phyloP scores from a whole-genome alignment of 2,888 invertebrate species.

The Nomada goodeniana region DNA sequence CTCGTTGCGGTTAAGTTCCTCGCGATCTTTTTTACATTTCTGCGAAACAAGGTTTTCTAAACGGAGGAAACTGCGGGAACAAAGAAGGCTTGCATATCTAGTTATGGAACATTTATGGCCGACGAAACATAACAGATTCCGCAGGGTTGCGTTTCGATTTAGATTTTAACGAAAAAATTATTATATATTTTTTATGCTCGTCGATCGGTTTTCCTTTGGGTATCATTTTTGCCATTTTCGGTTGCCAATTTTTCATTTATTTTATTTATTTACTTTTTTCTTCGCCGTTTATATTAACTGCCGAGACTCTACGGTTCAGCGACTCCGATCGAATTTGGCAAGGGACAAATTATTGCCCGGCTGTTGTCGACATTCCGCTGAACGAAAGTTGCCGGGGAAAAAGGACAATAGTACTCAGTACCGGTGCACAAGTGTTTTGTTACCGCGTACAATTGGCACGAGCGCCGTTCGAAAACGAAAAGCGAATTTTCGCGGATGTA shows the following conservation, averaged over 20 bases:
- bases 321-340: not conserved
- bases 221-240: too few relatives aligned
- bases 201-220: too few relatives aligned
- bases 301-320: not conserved
- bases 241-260: too few relatives aligned
- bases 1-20: slow-evolving; percentile 52
- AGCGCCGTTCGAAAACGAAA: not conserved
- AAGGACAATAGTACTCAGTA: slow-evolving; percentile 35
- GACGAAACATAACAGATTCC: too few relatives aligned
- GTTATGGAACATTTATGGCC: not conserved
- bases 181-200: not conserved
- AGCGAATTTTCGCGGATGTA: not conserved
- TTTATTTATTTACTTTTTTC: too few relatives aligned
- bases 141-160: too few relatives aligned
- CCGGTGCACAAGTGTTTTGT: slow-evolving; percentile 34
- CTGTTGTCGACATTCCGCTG: slow-evolving; percentile 26
- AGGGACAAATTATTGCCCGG: slow-evolving; percentile 5
- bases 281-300: too few relatives aligned
- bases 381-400: slow-evolving; percentile 37
- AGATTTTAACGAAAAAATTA: not conserved
- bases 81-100: not conserved
- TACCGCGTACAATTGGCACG: slow-evolving; percentile 7
- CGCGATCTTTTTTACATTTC: slow-evolving; percentile 34
- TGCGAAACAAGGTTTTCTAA: slow-evolving; percentile 34
- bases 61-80: not conserved